These are phyloP conservation scores for Platorchestia sp. DNA, from an alignment of 1,140 invertebrate species.

Conservation along the genomic window DNA sequence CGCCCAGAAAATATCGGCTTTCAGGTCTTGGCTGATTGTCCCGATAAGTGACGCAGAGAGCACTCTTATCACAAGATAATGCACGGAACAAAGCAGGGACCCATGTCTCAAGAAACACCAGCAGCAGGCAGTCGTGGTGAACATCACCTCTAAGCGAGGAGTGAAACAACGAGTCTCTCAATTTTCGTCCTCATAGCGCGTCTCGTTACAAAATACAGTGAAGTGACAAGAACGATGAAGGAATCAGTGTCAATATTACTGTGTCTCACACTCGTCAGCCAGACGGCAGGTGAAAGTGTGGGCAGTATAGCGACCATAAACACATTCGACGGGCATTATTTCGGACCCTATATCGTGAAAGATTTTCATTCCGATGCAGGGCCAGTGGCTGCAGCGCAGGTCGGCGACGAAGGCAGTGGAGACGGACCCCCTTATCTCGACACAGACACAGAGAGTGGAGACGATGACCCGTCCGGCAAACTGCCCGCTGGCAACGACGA, in stretches of 20 bases:
- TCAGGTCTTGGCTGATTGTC: neutral
- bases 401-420: neutral
- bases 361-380: neutral
- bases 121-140: slow-evolving; percentile 3
- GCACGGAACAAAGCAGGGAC: neutral
- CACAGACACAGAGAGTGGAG: neutral
- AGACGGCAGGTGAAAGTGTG: neutral
- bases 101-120: neutral
- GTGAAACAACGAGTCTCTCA: neutral
- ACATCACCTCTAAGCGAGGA: neutral
- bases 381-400: neutral
- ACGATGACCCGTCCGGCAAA: neutral
- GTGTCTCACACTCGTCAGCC: neutral
- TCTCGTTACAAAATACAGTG: neutral
- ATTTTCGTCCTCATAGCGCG: neutral
- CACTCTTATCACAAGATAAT: slow-evolving; percentile 2
- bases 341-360: slow-evolving; percentile 36
- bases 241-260: neutral
- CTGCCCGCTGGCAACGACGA: neutral
- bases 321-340: neutral
- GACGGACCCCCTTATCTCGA: neutral
- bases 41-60: slow-evolving; percentile 17
- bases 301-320: slow-evolving; percentile 39
- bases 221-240: neutral
- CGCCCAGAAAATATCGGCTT: neutral